phyloP scores from a whole-genome alignment of 2,797 vertebrate genomes.

The Sebastes iracundus region DNA sequence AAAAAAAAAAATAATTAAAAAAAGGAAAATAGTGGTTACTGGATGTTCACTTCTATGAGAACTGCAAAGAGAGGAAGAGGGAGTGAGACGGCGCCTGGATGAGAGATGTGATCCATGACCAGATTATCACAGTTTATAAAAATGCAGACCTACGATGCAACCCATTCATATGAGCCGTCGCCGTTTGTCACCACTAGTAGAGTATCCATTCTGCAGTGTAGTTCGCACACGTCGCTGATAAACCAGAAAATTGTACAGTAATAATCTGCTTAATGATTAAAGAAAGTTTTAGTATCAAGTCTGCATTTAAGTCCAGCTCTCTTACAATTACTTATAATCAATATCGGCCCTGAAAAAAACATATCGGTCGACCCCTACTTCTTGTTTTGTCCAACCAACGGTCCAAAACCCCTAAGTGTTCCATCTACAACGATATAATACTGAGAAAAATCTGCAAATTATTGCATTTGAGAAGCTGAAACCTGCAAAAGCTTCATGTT shows the following conservation, averaged over 20 bases:
- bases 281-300: not conserved
- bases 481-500: not conserved
- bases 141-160: not conserved
- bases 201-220: not conserved
- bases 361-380: not conserved
- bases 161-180: not conserved
- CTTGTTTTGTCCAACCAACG: not conserved
- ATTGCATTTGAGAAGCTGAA: not conserved
- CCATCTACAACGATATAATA: not conserved
- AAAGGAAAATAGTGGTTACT: not conserved
- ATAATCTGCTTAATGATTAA: not conserved
- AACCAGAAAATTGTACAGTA: not conserved
- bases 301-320: not conserved
- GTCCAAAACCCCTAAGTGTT: not conserved
- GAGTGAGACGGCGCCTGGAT: not conserved
- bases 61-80: too few species aligned
- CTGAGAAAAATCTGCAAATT: not conserved
- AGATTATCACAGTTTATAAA: not conserved
- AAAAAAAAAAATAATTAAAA: not conserved
- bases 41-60: not conserved
- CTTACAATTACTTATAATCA: not conserved
- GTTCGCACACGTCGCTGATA: not conserved
- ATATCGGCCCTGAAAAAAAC: not conserved
- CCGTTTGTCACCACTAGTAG: not conserved
- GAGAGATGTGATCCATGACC: not conserved